These are phyloP conservation scores for Caradrina kadenii DNA, from an alignment of 2,888 invertebrate species.

Conservation along the genomic window DNA sequence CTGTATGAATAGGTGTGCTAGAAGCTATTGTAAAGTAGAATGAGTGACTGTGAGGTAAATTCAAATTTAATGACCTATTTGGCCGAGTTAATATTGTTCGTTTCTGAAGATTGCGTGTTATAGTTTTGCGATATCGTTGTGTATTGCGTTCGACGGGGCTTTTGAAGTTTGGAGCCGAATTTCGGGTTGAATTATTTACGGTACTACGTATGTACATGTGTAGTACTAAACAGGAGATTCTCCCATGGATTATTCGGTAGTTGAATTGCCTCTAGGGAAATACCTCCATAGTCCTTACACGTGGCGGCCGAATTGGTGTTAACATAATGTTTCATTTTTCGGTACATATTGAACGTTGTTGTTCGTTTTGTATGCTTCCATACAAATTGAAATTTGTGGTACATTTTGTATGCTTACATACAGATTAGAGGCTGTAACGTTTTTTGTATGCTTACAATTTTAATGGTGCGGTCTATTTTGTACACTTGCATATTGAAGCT, in stretches of 20 bases:
- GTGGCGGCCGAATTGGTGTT: not conserved
- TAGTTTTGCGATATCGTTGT: slow-evolving; percentile 33
- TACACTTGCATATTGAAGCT: no score
- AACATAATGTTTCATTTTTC: slow-evolving; percentile 12
- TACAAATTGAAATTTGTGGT: no score
- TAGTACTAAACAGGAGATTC: slow-evolving; percentile 6
- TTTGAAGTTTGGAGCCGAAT: slow-evolving; percentile 35
- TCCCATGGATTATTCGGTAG: slow-evolving; percentile 43
- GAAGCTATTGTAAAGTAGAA: slow-evolving; percentile 58
- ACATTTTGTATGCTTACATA: not conserved
- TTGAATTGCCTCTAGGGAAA: slow-evolving; percentile 28
- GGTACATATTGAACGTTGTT: not conserved
- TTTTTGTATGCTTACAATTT: not conserved
- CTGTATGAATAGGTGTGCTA: slow-evolving; percentile 72
- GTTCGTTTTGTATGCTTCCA: not conserved
- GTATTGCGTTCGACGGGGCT: slow-evolving; percentile 25
- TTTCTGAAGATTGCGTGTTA: slow-evolving; percentile 29
- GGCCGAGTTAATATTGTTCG: slow-evolving; percentile 20
- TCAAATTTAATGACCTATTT: slow-evolving; percentile 58
- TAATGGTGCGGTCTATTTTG: not conserved
- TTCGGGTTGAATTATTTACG: slow-evolving; percentile 34
- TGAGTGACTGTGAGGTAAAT: slow-evolving; percentile 36
- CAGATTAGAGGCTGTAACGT: not conserved
- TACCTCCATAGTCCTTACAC: slow-evolving; percentile 10
- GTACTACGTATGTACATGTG: slow-evolving; percentile 13